Evolutionary conservation across 23 tunicate species (phyloP).

Genomic region (Halocynthia aurantium): DNA sequence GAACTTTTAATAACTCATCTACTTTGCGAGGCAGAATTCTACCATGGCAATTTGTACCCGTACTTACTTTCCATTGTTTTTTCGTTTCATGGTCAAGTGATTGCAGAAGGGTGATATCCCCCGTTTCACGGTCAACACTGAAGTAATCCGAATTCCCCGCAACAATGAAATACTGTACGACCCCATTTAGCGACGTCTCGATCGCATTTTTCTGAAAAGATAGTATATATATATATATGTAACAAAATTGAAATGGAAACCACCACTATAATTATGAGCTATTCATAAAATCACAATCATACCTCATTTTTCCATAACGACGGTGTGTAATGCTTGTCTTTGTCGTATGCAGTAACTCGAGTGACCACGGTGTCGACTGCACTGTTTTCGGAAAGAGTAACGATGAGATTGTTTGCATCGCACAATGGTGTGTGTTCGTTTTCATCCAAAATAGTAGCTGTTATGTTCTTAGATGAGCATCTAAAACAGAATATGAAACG

Average conservation of each 20-base stretch:
- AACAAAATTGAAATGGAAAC: neutral
- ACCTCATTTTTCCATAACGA: conserved; percentile 28
- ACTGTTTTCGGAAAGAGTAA: conserved; percentile 54
- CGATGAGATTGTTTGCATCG: conserved; percentile 16
- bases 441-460: conserved; percentile 48
- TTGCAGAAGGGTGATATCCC: conserved; percentile 31
- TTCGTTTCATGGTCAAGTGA: conserved; percentile 53
- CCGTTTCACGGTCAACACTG: conserved; percentile 44
- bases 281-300: neutral
- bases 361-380: conserved; percentile 44
- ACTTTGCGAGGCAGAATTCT: no score
- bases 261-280: neutral
- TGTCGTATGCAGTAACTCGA: conserved; percentile 52
- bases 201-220: conserved; percentile 17
- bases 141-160: conserved; percentile 43
- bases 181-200: conserved; percentile 56
- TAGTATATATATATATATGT: neutral
- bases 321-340: conserved; percentile 45
- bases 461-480: conserved; percentile 36
- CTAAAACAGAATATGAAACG: conserved; percentile 14
- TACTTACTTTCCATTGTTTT: conserved; percentile 37
- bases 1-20: no score
- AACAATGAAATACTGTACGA: conserved; percentile 34
- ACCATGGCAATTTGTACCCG: no score
- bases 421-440: conserved; percentile 73